These are phyloP conservation scores for Formica selysi DNA, from an alignment of 1,140 invertebrate species.

Conservation along the genomic window DNA sequence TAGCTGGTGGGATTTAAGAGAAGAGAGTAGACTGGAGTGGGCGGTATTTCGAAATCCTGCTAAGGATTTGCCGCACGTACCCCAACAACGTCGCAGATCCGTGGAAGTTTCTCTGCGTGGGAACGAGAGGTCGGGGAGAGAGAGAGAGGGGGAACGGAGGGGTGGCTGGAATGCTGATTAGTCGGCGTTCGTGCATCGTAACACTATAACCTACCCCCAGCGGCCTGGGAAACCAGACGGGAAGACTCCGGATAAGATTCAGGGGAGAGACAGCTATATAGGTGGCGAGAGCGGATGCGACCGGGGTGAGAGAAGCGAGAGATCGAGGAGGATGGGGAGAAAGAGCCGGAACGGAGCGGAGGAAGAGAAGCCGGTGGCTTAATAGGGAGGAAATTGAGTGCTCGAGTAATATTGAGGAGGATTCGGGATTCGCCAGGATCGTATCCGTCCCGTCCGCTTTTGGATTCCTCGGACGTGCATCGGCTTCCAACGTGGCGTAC, in stretches of 20 bases:
- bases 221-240: conserved; percentile 78
- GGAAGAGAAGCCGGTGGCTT: conserved; percentile 83
- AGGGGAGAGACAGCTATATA: conserved; percentile 40
- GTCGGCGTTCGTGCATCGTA: conserved; percentile 85
- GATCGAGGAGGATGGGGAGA: conserved; percentile 53
- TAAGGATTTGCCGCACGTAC: conserved; percentile 85
- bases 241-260: conserved; percentile 83
- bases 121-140: conserved; percentile 27
- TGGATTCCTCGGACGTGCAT: conserved; percentile 83
- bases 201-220: conserved; percentile 85
- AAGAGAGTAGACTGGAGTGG: conserved; percentile 75
- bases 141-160: conserved; percentile 22
- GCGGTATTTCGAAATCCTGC: conserved; percentile 81
- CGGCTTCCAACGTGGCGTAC: conserved; percentile 77
- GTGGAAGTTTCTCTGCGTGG: conserved; percentile 75
- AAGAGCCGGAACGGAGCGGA: conserved; percentile 69
- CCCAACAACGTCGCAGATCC: conserved; percentile 80
- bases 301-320: conserved; percentile 53
- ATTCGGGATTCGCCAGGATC: conserved; percentile 83
- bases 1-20: conserved; percentile 62
- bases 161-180: conserved; percentile 86
- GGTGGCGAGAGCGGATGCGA: conserved; percentile 61
- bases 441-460: conserved; percentile 83
- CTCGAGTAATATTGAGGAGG: conserved; percentile 86
- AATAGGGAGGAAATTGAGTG: conserved; percentile 87